Percentiles rank a stretch among this genome's conserved stretches.
Conservation (phyloP, 2,113 vertebrate genomes). For the Galemys pyrenaicus region DNA sequence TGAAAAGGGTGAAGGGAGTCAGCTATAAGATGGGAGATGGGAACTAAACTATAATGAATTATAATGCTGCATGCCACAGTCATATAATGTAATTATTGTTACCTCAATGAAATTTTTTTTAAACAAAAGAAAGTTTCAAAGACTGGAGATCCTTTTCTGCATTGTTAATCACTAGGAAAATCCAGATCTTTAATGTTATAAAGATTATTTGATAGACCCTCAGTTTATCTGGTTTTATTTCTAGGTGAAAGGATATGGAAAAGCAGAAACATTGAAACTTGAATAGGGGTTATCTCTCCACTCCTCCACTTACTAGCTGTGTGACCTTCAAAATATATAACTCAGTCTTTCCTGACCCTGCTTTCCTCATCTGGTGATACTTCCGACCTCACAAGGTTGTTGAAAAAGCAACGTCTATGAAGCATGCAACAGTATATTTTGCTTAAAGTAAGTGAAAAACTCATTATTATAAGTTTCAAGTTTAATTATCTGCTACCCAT, state of each 20-base stretch:
- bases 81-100: neutral
- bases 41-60: neutral
- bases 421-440: neutral
- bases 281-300: neutral
- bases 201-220: neutral
- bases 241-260: neutral
- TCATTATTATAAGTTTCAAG: neutral
- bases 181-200: neutral
- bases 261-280: neutral
- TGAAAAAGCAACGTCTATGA: neutral
- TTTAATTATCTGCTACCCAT: neutral
- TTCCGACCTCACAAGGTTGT: neutral
- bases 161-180: neutral
- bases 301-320: neutral
- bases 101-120: neutral
- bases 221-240: neutral
- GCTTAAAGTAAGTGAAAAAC: neutral
- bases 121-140: neutral
- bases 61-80: neutral
- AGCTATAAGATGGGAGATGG: neutral
- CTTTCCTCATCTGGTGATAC: neutral
- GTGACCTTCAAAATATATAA: neutral
- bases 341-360: neutral
- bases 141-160: neutral
- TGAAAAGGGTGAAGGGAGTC: neutral